Evolutionary conservation across 2,797 vertebrate genomes (phyloP).

Genomic region (Enteromius thamalakanensis): DNA sequence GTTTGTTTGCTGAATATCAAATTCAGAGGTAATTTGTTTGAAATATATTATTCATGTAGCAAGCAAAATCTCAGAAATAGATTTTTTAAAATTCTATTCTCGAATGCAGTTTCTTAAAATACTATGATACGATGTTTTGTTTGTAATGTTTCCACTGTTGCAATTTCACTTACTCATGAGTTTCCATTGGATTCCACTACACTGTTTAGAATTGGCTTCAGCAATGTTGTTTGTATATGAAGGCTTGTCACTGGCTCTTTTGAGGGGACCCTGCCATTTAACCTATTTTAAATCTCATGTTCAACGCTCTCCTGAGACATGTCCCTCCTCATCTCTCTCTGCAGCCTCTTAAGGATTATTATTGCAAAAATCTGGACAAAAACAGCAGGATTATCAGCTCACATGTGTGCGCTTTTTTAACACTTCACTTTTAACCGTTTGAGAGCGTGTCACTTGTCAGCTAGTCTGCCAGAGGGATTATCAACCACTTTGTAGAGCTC

Average conservation of each 20-base stretch:
- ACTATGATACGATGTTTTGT: background rate
- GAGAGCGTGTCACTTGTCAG: slow-evolving; percentile 30
- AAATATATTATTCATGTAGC: background rate
- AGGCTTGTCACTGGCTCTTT: slow-evolving; percentile 53
- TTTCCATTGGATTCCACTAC: background rate
- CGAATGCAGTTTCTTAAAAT: background rate
- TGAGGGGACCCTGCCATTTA: slow-evolving; percentile 29
- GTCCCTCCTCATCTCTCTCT: slow-evolving; percentile 35
- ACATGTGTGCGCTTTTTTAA: slow-evolving; percentile 63
- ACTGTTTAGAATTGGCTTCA: slow-evolving; percentile 14
- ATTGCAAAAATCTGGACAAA: slow-evolving; percentile 66
- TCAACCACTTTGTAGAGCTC: slow-evolving; percentile 28
- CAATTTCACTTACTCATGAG: background rate
- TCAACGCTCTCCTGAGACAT: slow-evolving; percentile 41
- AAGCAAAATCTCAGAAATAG: slow-evolving; percentile 24
- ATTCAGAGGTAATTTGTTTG: slow-evolving; percentile 31
- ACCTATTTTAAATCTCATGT: slow-evolving; percentile 58
- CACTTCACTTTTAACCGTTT: slow-evolving; percentile 51
- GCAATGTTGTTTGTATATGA: slow-evolving; percentile 10
- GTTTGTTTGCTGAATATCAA: slow-evolving; percentile 42
- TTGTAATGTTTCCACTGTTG: slow-evolving; percentile 2
- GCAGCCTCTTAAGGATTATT: slow-evolving; percentile 54
- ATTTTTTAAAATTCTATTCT: background rate
- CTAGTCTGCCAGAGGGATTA: slow-evolving; percentile 39
- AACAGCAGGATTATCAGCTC: slow-evolving; percentile 65